Evolutionary conservation across 2,113 vertebrate species (phyloP).

Genomic region (Channa maculata): DNA sequence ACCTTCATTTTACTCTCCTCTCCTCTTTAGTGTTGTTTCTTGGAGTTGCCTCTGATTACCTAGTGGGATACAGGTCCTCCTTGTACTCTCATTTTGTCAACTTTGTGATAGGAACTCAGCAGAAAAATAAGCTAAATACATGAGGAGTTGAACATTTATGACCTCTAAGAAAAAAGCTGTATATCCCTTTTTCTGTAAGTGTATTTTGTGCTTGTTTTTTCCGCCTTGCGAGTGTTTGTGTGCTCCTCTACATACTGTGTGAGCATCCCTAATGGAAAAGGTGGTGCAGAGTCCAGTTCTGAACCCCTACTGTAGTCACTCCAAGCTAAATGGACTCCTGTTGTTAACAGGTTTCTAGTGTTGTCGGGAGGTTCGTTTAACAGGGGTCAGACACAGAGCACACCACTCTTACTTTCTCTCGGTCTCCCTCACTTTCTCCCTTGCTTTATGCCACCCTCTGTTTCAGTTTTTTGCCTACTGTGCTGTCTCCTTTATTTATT

Average conservation of each 20-base stretch:
- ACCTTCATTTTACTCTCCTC: background rate
- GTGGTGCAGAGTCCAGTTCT: constrained; percentile 41
- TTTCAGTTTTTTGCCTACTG: background rate
- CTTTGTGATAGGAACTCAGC: background rate
- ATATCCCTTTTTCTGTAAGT: background rate
- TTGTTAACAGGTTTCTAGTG: constrained; percentile 70
- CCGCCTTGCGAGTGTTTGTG: background rate
- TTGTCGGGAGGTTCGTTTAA: constrained; percentile 52
- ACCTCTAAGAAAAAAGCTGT: constrained; percentile 33
- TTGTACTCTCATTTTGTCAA: constrained; percentile 16
- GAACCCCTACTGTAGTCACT: constrained; percentile 38
- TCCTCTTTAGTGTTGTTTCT: constrained; percentile 18
- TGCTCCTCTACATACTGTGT: constrained; percentile 9
- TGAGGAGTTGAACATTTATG: constrained; percentile 16
- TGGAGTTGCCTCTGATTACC: constrained; percentile 21
- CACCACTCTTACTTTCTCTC: constrained; percentile 32
- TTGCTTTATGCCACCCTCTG: background rate
- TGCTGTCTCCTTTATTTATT: background rate
- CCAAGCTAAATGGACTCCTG: constrained; percentile 68
- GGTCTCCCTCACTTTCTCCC: background rate
- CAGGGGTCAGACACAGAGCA: constrained; percentile 67
- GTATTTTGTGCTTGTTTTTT: constrained; percentile 11
- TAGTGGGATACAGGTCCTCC: constrained; percentile 15
- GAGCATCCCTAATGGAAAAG: constrained; percentile 51
- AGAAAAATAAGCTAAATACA: constrained; percentile 20